Base-by-base conservation (phyloP, 1,140 invertebrate species). In the Drosophila sproati region DNA sequence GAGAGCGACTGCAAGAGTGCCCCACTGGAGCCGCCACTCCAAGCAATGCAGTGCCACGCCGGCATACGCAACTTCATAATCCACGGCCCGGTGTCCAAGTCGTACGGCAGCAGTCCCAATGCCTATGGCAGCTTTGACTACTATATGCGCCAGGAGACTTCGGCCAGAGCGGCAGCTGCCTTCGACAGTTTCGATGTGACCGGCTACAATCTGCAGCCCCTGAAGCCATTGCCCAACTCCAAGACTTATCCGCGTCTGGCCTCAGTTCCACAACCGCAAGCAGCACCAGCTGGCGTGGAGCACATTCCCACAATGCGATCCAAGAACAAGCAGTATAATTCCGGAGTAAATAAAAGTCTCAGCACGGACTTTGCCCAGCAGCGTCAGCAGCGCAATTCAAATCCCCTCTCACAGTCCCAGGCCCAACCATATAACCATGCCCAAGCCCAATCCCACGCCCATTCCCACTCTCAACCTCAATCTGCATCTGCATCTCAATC, bases 1-100 rank as follows among this genome's bases (percentile, higher is more conserved):
- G 96, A 96, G 62, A 96, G 96, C 1, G 95, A 96, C 81, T 96
- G 96, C 7, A 96, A 96, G 91, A 96, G 95, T 45, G 96, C 96
- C 2, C 96, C 96, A 0, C 89, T 96, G 31, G 96, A 96, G 92
- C 95, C 95, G 0, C 77, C 72, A 0, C 6, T 77, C n/a, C 73
- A 77, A 4, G 59, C 73, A 2, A 70, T 86, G 75, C 79, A 92
- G 50, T 79, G 89, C 2, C 90, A 92, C 60, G 82, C 83, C 39
- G 88, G 91, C 67, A 91, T 92, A 61, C 72, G 90, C 2, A 92
- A 92, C 61, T 91, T 92, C 48, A 88, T 93, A 41, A 57, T 92
- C 29, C 91, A 92, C 29, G 87, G 87, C 1, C 88, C 87, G 4
- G 87, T 92, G 32, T 94, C 94, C 0, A 95, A 95, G 85, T 94